Evolutionary conservation across 2,797 vertebrate species (phyloP), one percentile per base, ranked within the genome.

Genomic region (Rhyacichthys aspro): DNA sequence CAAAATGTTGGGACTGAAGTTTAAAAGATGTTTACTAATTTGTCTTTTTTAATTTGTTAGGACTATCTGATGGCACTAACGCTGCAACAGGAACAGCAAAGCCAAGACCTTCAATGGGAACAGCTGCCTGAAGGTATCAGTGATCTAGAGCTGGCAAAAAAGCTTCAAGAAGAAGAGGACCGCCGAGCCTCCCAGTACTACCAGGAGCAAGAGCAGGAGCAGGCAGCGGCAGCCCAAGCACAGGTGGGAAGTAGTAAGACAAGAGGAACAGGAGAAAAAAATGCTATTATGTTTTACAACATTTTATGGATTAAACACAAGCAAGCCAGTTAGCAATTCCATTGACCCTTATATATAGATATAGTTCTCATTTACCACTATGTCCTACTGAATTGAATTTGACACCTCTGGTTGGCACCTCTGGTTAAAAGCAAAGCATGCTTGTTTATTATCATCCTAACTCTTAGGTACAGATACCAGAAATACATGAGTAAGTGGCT

Each of bases 21-120:
- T 28, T 28, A 5, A 6, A 28, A 28, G 23, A 2, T 28, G 23
- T 28, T 28, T 28, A 28, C 23, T 28, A 34, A 48, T 34, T 49
- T 34, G 9, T 9, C 38, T 42, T 8, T 54, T 43, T 32, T 33
- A 3, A 11, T 55, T 43, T 45, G 17, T 72, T 79, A 99, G 98
- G 98, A 99, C 89, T 99, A 99, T 82, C 85, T 98, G 90, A 98
- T 99, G 96, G 98, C 98, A 1, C 86, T 99, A 85, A 97, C 97
- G 23, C 93, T 99, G 68, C 98, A 99, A 92, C 97, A 99, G 93
- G 97, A 99, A 88, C 97, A 99, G 91, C 96, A 97, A 84, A 95
- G 90, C 64, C 94, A 94, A 82, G 97, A 98, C 41, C 89, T 98
- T 32, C 93, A 95, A 55, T 99, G 96, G 97, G 97, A 98, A 66